These are phyloP conservation scores for Thripadectes ignobilis DNA, from an alignment of 2,797 vertebrate species.

Conservation along the genomic window DNA sequence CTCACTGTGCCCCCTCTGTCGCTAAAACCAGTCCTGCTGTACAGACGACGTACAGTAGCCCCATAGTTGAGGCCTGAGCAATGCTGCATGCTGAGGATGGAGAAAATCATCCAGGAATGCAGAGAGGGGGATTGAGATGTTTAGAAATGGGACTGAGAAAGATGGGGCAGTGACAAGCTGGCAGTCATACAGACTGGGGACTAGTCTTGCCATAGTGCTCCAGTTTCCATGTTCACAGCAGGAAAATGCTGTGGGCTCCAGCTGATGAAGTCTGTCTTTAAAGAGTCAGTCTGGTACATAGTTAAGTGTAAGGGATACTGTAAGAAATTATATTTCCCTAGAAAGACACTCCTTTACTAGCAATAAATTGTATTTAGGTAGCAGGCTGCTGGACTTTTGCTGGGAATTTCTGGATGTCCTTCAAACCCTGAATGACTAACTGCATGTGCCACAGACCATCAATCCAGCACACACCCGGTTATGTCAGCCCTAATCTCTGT, in stretches of 20 bases:
- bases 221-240: not conserved
- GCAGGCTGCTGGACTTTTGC: not conserved
- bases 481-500: not conserved
- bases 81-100: not conserved
- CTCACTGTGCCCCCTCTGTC: not conserved
- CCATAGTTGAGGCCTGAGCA: not conserved
- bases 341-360: not conserved
- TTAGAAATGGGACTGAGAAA: not conserved
- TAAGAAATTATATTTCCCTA: not conserved
- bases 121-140: not conserved
- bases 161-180: not conserved
- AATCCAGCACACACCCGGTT: not conserved
- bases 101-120: not conserved
- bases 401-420: constrained; percentile 30
- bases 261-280: not conserved
- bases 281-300: not conserved
- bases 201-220: not conserved
- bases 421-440: constrained; percentile 11
- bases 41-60: not conserved
- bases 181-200: not conserved
- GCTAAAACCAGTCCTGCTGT: not conserved
- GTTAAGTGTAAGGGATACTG: not conserved
- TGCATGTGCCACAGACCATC: not conserved
- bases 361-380: not conserved
- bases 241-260: not conserved